Conservation (phyloP, 2,113 vertebrate species). For the Blennius ocellaris region DNA sequence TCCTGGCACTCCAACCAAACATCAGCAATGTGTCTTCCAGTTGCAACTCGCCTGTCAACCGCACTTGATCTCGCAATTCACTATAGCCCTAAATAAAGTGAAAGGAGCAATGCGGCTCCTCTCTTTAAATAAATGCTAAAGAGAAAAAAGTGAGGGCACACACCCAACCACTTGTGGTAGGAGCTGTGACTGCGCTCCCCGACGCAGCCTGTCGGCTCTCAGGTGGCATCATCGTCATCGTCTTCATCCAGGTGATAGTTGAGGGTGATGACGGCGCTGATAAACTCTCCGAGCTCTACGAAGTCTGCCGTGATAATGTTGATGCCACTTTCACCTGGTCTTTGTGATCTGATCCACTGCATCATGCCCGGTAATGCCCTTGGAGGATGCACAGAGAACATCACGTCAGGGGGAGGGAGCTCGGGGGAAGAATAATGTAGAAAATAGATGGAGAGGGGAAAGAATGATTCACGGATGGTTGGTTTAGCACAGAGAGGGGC, state of each 20-base stretch:
- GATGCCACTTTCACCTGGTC: slow-evolving; percentile 94
- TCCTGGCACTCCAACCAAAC: slow-evolving; percentile 42
- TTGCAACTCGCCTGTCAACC: slow-evolving; percentile 15
- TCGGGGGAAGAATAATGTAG: background rate
- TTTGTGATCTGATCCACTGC: slow-evolving; percentile 95
- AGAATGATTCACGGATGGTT: slow-evolving; percentile 30
- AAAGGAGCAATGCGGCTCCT: slow-evolving; percentile 76
- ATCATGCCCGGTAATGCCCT: slow-evolving; percentile 98
- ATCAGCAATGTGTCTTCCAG: slow-evolving; percentile 14
- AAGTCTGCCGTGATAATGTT: slow-evolving; percentile 98
- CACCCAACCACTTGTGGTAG: slow-evolving; percentile 32
- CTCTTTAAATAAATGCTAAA: slow-evolving; percentile 78
- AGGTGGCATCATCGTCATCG: slow-evolving; percentile 91
- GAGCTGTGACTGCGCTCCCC: slow-evolving; percentile 66
- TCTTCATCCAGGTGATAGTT: slow-evolving; percentile 94
- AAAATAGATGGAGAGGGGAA: slow-evolving; percentile 3
- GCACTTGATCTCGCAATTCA: slow-evolving; percentile 51
- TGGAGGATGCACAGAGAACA: slow-evolving; percentile 31
- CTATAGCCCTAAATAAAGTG: slow-evolving; percentile 85
- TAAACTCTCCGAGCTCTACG: slow-evolving; percentile 97
- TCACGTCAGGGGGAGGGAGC: no score
- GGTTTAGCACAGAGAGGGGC: slow-evolving; percentile 29
- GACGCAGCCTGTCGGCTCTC: slow-evolving; percentile 73
- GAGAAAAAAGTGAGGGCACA: slow-evolving; percentile 79
- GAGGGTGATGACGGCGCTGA: slow-evolving; percentile 97